Base-by-base conservation (phyloP, 2,888 invertebrate genomes). In the Acheta domesticus region DNA sequence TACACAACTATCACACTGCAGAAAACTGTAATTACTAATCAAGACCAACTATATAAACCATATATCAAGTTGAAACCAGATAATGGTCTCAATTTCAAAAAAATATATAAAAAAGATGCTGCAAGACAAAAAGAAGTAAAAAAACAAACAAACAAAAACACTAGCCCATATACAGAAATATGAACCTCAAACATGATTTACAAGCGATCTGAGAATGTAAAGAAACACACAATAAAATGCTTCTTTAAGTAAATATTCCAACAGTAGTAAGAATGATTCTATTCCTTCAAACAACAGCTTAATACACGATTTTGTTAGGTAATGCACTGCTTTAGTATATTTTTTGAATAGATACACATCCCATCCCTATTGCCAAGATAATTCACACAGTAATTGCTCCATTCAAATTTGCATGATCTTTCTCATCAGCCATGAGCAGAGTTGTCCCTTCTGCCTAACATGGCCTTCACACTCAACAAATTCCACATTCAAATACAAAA, bases 401-500 rank as follows among this genome's bases (percentile, higher is more conserved):
- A n/a, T 62, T 14, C 62, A 62, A 62, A 62, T 19, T 36, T n/a
- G 62, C n/a, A 19, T n/a, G n/a, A 62, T 62, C 62, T 62, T n/a
- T 62, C 62, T 62, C 16, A n/a, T 62, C 62, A 62, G 62, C 62
- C n/a, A 62, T n/a, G n/a, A 62, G 14, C 62, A 62, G 16, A 62
- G 62, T 19, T 62, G 62, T 62, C 62, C 62, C n/a, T 62, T 14
- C n/a, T 62, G 11, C n/a, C 14, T 62, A 62, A 62, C 62, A 62
- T n/a, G 62, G n/a, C 62, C 14, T 4, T 62, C n/a, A 19, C 62
- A 62, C 62, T 19, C n/a, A 14, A 62, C 14, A n/a, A 62, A 62
- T 62, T 62, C 62, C n/a, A n/a, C 62, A 62, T 62, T 62, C n/a
- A 14, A 62, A 62, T 62, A n/a, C 62, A 62, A 62, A 62, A n/a